These are phyloP conservation scores for Sphyrna mokarran DNA, from an alignment of 2,113 vertebrate genomes.

Conservation along the genomic window DNA sequence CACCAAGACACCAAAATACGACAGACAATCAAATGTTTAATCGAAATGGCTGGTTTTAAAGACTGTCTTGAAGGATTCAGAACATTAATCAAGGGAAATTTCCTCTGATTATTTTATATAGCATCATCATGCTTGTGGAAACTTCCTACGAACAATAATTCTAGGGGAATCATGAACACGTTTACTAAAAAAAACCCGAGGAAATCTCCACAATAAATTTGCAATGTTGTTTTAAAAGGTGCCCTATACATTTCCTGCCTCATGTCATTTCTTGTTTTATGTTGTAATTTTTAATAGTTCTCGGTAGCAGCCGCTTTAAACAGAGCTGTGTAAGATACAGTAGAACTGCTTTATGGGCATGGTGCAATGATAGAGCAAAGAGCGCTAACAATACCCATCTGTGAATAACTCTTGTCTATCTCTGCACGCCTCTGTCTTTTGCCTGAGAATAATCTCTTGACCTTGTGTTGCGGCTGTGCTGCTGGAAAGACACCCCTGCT, in stretches of 20 bases:
- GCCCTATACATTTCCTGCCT: not conserved
- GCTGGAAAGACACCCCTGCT: not conserved
- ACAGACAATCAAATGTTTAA: not conserved
- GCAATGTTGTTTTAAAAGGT: not conserved
- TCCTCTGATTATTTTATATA: not conserved
- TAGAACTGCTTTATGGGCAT: not conserved
- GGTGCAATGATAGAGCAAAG: not conserved
- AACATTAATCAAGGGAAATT: not conserved
- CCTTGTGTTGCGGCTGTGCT: not conserved
- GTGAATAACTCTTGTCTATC: not conserved
- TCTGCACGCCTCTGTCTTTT: not conserved
- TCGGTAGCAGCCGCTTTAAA: not conserved
- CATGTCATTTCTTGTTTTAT: not conserved
- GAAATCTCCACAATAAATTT: not conserved
- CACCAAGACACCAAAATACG: no score
- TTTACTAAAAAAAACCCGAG: not conserved
- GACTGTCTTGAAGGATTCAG: not conserved
- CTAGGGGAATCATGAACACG: no score
- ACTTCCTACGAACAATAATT: not conserved
- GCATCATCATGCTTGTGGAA: not conserved
- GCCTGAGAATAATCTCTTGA: not conserved
- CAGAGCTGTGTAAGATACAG: not conserved
- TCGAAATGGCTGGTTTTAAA: not conserved
- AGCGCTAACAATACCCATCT: not conserved
- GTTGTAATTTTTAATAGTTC: not conserved